Conservation (phyloP, 2,888 invertebrate genomes). For the Helicoverpa assulta region DNA sequence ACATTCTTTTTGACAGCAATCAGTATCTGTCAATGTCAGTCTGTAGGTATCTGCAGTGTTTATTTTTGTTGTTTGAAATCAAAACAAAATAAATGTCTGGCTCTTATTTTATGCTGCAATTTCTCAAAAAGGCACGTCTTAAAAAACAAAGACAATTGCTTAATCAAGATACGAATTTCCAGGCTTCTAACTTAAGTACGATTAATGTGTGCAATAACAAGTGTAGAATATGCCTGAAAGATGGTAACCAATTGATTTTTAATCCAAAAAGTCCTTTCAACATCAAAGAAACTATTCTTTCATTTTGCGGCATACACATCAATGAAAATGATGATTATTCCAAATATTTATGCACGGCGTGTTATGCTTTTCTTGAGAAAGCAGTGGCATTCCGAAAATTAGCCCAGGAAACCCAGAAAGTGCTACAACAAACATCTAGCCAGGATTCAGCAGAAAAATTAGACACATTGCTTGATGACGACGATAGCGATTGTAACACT, state of each 20-base stretch:
- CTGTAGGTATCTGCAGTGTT: neutral
- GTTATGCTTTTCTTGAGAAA: slow-evolving; percentile 68
- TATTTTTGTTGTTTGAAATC: neutral
- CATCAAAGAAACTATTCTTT: slow-evolving; percentile 71
- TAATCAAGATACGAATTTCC: neutral
- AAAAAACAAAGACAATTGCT: slow-evolving; percentile 8
- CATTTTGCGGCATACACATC: slow-evolving; percentile 71
- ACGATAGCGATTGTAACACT: neutral
- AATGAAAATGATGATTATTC: slow-evolving; percentile 70
- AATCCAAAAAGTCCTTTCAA: slow-evolving; percentile 57
- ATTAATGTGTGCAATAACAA: slow-evolving; percentile 15
- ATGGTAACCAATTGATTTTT: slow-evolving; percentile 73
- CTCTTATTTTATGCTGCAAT: slow-evolving; percentile 50
- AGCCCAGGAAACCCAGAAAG: slow-evolving; percentile 71
- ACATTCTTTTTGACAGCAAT: no score
- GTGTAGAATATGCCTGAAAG: slow-evolving; percentile 80
- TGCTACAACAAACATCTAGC: slow-evolving; percentile 57
- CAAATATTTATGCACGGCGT: slow-evolving; percentile 73
- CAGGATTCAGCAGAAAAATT: slow-evolving; percentile 27
- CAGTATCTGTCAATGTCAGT: no score
- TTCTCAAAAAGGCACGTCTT: slow-evolving; percentile 32
- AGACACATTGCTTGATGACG: slow-evolving; percentile 1
- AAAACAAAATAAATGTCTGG: slow-evolving; percentile 41
- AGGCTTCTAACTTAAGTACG: neutral
- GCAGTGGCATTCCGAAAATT: slow-evolving; percentile 73